A percentile compares a stretch with the other conserved stretches of the same genome.
These are phyloP conservation scores for Onychostoma macrolepis DNA, from an alignment of 2,113 vertebrate species.

Conservation along the genomic window DNA sequence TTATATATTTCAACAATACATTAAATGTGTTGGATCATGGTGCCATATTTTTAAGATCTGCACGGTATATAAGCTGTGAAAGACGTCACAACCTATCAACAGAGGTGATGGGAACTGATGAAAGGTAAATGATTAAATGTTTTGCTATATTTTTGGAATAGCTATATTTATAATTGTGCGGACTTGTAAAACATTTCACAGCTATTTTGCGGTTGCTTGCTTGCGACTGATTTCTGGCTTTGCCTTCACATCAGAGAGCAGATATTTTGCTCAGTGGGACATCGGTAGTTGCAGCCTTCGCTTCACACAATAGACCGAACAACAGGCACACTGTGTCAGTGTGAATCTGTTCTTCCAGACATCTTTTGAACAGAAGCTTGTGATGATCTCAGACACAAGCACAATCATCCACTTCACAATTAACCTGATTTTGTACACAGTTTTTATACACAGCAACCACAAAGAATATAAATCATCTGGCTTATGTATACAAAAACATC, in stretches of 20 bases:
- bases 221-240: slow-evolving; percentile 39
- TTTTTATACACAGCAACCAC: slow-evolving; percentile 2
- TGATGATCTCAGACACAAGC: not conserved
- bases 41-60: not conserved
- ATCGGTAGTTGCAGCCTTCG: slow-evolving; percentile 51
- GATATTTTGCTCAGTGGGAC: slow-evolving; percentile 57
- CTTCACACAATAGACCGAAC: slow-evolving; percentile 57
- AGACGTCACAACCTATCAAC: slow-evolving; percentile 44
- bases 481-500: slow-evolving; percentile 30
- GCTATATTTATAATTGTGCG: slow-evolving; percentile 32
- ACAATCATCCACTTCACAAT: not conserved
- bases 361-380: slow-evolving; percentile 25
- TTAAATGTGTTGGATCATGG: not conserved
- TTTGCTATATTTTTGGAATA: slow-evolving; percentile 30
- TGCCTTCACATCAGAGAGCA: slow-evolving; percentile 48
- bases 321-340: slow-evolving; percentile 59
- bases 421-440: not conserved
- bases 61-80: not conserved
- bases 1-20: not conserved
- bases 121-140: slow-evolving; percentile 48
- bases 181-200: slow-evolving; percentile 27
- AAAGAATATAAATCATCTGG: not conserved
- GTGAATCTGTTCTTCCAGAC: slow-evolving; percentile 55
- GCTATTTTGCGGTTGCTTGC: slow-evolving; percentile 29
- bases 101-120: slow-evolving; percentile 40